phyloP scores from a whole-genome alignment of 2,888 invertebrate genomes.

The Agrochola lota region DNA sequence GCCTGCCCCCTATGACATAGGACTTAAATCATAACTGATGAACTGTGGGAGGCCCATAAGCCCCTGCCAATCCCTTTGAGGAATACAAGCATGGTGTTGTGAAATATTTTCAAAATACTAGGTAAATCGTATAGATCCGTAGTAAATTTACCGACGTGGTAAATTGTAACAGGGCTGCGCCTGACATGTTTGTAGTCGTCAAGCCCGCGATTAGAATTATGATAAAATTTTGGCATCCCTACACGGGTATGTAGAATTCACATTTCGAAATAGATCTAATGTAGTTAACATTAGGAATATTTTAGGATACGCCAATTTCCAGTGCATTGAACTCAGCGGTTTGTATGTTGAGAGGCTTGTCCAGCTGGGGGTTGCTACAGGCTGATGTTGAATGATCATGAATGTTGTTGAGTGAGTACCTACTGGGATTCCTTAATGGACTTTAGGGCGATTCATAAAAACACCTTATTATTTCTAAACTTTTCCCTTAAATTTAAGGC shows the following conservation, averaged over 20 bases:
- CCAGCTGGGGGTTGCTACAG: neutral
- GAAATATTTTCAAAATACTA: constrained; percentile 11
- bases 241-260: constrained; percentile 35
- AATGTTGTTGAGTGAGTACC: neutral
- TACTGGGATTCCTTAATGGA: neutral
- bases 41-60: no score
- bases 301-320: constrained; percentile 9
- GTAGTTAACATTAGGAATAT: constrained; percentile 50
- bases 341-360: neutral
- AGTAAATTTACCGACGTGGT: constrained; percentile 32
- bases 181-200: constrained; percentile 43
- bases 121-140: neutral
- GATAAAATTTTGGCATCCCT: constrained; percentile 49
- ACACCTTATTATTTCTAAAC: no score
- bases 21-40: neutral
- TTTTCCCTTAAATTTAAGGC: no score
- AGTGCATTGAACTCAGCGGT: neutral
- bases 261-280: constrained; percentile 48
- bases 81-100: neutral
- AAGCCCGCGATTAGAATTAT: constrained; percentile 52
- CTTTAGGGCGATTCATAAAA: no score
- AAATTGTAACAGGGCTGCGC: constrained; percentile 46
- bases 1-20: neutral
- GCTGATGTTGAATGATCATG: neutral
- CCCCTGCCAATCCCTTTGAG: no score